Evolutionary conservation across 2,113 vertebrate genomes (phyloP), one percentile per base, ranked within the genome.

Genomic region (Dryoscopus gambensis): DNA sequence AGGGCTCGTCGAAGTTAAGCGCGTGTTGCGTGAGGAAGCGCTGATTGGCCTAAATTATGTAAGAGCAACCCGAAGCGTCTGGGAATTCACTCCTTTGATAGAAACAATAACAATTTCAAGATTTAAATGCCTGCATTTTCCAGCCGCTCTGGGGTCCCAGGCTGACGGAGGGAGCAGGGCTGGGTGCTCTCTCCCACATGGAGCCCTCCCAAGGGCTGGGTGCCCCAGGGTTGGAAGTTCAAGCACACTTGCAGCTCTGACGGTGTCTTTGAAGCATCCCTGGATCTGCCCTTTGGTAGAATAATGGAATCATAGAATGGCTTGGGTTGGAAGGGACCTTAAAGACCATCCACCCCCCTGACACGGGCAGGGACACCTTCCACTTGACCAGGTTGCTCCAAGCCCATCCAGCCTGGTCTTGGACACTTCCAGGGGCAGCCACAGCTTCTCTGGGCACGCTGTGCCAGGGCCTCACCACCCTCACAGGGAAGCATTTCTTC

Each of bases 41-140:
- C 89, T 70, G 75, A 93, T 49, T 88, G 93, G 87, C 28, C 89
- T 96, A 56, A 95, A 97, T 98, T 96, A 95, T 91, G 93, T n/a
- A 97, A 73, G 67, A 82, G 86, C 87, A 77, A 60, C 87, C 77
- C 84, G 15, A 74, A 73, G 79, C 23, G 4, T 71, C 79, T 82
- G 62, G 74, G 78, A 64, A 68, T 87, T 79, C 74, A 10, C 89
- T 80, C 21, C 7, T 73, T 49, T 52, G 84, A 77, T 92, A 93
- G 50, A 96, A 97, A 97, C 96, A 97, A 94, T 65, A 96, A 94
- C 73, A 82, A 74, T 71, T 93, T 71, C 75, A 80, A 94, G 86
- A 93, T 57, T 94, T 85, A 90, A 95, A 86, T 11, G 85, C 90
- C 70, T 53, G 89, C 59, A 0, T 90, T 93, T 92, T 83, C 76